Evolutionary conservation across 1,140 invertebrate species (phyloP).

Genomic region (Carposina sasakii): DNA sequence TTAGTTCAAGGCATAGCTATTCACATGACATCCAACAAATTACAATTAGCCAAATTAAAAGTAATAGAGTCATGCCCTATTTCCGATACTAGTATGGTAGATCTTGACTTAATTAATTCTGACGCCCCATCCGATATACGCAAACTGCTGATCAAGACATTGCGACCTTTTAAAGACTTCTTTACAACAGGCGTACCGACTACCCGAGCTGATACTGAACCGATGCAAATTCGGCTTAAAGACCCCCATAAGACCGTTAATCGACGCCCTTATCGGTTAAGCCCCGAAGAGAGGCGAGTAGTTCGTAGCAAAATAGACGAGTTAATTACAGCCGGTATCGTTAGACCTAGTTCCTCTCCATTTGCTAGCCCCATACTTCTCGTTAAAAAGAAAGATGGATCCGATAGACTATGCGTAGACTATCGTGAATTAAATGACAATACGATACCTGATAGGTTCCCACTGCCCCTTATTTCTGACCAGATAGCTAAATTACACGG

Average conservation of each 20-base stretch:
- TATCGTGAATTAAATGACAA: constrained; percentile 63
- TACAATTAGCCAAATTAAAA: constrained; percentile 5
- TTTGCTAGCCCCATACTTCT: constrained; percentile 36
- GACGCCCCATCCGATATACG: too few species aligned
- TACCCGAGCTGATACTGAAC: constrained; percentile 16
- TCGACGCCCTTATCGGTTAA: constrained; percentile 27
- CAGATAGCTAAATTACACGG: constrained; percentile 41
- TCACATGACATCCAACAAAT: constrained; percentile 13
- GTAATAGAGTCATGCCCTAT: too few species aligned
- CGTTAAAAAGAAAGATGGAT: constrained; percentile 31
- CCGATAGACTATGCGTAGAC: constrained; percentile 40
- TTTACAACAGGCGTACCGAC: constrained; percentile 13
- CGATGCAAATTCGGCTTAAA: constrained; percentile 20
- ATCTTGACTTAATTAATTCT: too few species aligned
- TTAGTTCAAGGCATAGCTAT: constrained; percentile 21
- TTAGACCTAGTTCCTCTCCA: constrained; percentile 29
- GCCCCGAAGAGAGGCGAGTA: constrained; percentile 16
- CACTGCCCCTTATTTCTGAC: constrained; percentile 67
- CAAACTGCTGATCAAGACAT: too few species aligned
- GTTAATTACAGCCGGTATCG: constrained; percentile 19
- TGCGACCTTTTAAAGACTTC: too few species aligned
- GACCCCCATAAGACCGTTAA: constrained; percentile 23
- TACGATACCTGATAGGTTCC: constrained; percentile 60
- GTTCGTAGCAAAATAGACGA: constrained; percentile 27
- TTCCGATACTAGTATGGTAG: too few species aligned